These are phyloP conservation scores for Tiaroga cobitis DNA, from an alignment of 2,797 vertebrate species.

Conservation along the genomic window DNA sequence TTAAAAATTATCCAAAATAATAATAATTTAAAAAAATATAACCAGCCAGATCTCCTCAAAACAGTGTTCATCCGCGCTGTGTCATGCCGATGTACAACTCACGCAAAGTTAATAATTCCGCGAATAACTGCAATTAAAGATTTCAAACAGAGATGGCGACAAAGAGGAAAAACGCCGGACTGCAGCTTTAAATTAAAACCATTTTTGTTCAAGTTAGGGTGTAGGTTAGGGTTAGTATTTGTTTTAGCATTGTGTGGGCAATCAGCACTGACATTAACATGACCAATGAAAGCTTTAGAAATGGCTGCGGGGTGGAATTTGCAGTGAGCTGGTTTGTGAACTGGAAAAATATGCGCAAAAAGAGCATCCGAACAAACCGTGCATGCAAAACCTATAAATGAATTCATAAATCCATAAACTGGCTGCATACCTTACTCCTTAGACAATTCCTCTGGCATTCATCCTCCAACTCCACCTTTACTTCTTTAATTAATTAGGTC, in stretches of 20 bases:
- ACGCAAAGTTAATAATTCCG: no score
- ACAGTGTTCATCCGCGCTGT: no score
- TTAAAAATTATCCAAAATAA: no score
- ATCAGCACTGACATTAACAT: neutral
- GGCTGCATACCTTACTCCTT: conserved; percentile 37
- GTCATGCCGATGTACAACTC: no score
- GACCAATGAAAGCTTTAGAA: neutral
- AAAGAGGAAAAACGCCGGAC: no score
- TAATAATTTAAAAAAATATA: no score
- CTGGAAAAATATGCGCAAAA: neutral
- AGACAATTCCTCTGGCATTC: conserved; percentile 6
- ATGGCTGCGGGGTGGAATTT: neutral
- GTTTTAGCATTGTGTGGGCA: neutral
- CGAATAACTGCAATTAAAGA: no score
- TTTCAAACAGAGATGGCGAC: no score
- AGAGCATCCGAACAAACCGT: neutral
- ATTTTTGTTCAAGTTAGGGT: no score
- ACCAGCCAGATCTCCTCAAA: no score
- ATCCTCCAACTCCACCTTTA: conserved; percentile 14
- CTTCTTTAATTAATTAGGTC: conserved; percentile 5
- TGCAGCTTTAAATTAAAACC: neutral
- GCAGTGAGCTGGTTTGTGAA: neutral
- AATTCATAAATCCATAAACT: conserved; percentile 37
- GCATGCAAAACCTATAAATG: neutral
- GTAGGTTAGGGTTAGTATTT: neutral